phyloP scores from a whole-genome alignment of 2,113 vertebrate species.

The Apeltes quadracus region DNA sequence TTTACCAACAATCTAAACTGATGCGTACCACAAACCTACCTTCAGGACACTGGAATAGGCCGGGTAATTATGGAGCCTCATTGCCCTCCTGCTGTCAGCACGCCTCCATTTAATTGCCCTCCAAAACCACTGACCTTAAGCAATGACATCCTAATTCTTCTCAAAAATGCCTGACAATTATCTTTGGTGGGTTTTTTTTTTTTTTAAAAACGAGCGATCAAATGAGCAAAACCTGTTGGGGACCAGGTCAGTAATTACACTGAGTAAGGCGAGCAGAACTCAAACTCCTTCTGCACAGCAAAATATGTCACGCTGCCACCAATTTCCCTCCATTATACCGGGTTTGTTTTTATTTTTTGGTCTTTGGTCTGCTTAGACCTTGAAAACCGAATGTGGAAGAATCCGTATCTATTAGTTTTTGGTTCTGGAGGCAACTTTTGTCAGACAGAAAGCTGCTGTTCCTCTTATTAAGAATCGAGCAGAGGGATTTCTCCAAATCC shows the following conservation, averaged over 20 bases:
- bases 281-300: not conserved
- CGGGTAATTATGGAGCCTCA: conserved; percentile 59
- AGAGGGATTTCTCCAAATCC: conserved; percentile 50
- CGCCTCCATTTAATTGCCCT: conserved; percentile 65
- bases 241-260: conserved; percentile 16
- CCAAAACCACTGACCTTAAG: conserved; percentile 53
- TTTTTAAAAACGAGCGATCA: conserved; percentile 19
- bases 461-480: conserved; percentile 27
- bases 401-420: conserved; percentile 38
- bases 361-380: conserved; percentile 1
- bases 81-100: conserved; percentile 58
- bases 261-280: not conserved
- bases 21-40: too few relatives aligned
- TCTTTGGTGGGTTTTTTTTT: conserved; percentile 30
- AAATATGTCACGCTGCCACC: not conserved
- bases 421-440: conserved; percentile 24
- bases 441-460: conserved; percentile 21
- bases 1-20: too few relatives aligned
- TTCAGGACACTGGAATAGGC: conserved; percentile 23
- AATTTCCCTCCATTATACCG: not conserved
- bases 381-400: conserved; percentile 30
- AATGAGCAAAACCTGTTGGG: conserved; percentile 30
- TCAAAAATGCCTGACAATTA: conserved; percentile 36
- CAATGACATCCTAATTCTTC: conserved; percentile 53
- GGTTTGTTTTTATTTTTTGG: conserved; percentile 2